A percentile compares a stretch with the other conserved stretches of the same genome.
phyloP scores from a whole-genome alignment of 1,140 invertebrate genomes.

The Ditylenchus dipsaci region DNA sequence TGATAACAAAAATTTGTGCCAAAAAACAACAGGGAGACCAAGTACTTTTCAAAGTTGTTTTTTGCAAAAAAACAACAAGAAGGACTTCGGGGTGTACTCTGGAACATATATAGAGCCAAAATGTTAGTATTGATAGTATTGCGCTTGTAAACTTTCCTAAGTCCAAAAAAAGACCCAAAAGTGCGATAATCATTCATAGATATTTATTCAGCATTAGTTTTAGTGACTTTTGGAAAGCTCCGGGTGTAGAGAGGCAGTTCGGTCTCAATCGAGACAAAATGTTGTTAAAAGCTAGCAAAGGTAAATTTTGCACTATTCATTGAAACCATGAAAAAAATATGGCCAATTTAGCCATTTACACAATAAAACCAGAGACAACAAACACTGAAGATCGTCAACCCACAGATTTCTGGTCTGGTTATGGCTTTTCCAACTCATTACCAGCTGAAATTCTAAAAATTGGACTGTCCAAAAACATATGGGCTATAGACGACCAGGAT shows the following conservation, averaged over 20 bases:
- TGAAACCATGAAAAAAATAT: not conserved
- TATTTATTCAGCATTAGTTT: no score
- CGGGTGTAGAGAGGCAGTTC: constrained; percentile 1
- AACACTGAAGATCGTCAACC: constrained; percentile 35
- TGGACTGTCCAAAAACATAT: constrained; percentile 7
- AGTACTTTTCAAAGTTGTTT: no score
- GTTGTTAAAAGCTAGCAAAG: constrained; percentile 44
- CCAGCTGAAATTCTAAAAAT: constrained; percentile 49
- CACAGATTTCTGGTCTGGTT: constrained; percentile 52
- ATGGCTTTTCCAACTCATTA: constrained; percentile 52
- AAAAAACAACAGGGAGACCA: no score
- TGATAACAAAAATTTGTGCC: no score
- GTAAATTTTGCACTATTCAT: not conserved
- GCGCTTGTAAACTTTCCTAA: no score
- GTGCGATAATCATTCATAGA: no score
- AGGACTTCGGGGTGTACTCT: no score
- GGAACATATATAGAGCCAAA: no score
- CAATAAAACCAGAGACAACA: not conserved
- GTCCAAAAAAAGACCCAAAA: no score
- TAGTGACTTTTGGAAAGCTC: constrained; percentile 45
- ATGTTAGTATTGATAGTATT: no score
- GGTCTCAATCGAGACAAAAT: constrained; percentile 44
- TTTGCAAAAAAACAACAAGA: no score
- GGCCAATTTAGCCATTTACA: not conserved
- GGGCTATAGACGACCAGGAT: not conserved